A percentile compares a stretch with the other conserved stretches of the same genome.
Evolutionary conservation across 2,797 vertebrate genomes (phyloP).

Genomic region (Rhabdomys pumilio): DNA sequence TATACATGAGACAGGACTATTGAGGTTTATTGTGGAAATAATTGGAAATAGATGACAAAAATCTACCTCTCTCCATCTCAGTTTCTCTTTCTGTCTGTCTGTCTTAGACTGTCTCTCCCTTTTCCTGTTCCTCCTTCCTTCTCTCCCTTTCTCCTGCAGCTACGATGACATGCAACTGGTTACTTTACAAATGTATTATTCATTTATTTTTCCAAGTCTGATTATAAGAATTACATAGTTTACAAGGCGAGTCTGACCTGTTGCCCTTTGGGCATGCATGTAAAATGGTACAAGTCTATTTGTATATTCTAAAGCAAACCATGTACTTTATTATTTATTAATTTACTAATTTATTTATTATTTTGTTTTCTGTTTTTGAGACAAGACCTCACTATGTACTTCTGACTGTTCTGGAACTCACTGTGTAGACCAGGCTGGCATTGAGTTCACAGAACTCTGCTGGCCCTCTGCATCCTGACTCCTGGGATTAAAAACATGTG

Average conservation of each 20-base stretch:
- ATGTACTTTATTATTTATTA: background rate
- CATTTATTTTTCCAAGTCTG: background rate
- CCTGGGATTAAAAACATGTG: background rate
- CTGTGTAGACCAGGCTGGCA: background rate
- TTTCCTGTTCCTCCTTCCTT: background rate
- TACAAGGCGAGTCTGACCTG: background rate
- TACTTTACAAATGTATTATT: background rate
- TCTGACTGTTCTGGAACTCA: background rate
- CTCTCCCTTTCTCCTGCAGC: background rate
- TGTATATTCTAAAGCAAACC: background rate
- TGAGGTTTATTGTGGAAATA: slow-evolving; percentile 16
- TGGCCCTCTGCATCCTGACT: background rate
- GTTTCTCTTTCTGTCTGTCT: background rate
- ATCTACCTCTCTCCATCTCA: background rate
- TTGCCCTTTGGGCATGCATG: background rate
- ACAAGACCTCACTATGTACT: background rate
- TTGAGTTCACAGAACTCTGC: background rate
- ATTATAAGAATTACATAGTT: background rate
- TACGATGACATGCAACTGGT: background rate
- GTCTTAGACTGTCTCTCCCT: background rate
- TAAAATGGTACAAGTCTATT: slow-evolving; percentile 15
- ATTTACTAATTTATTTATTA: background rate
- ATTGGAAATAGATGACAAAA: background rate
- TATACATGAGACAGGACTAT: background rate
- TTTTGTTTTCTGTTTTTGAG: background rate